These are phyloP conservation scores for Aurelia coerulea DNA, from an alignment of 30 jellyfish, hydroid and myxozoan species.

Conservation along the genomic window DNA sequence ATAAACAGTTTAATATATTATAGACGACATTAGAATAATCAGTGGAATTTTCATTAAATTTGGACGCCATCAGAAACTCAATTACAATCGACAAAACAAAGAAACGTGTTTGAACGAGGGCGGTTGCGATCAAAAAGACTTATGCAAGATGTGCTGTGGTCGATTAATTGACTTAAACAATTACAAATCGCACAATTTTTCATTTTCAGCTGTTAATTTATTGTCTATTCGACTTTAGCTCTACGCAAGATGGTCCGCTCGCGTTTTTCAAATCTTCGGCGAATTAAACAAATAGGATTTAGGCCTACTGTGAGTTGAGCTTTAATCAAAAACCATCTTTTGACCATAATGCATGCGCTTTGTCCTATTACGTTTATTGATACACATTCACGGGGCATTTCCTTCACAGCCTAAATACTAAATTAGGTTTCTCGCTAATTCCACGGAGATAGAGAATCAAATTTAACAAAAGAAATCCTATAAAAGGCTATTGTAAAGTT, in stretches of 20 bases:
- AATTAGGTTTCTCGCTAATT: not conserved
- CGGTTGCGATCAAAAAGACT: slow-evolving; percentile 47
- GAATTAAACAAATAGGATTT: slow-evolving; percentile 57
- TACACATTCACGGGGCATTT: slow-evolving; percentile 51
- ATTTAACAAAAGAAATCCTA: slow-evolving; percentile 24
- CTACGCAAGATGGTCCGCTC: slow-evolving; percentile 40
- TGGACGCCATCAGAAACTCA: slow-evolving; percentile 10
- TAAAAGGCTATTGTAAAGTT: slow-evolving; percentile 4
- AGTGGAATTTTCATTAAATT: not conserved
- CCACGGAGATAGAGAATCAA: slow-evolving; percentile 18
- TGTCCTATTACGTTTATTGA: slow-evolving; percentile 24
- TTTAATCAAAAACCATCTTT: slow-evolving; percentile 57
- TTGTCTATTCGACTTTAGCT: slow-evolving; percentile 8
- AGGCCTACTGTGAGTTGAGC: slow-evolving; percentile 52
- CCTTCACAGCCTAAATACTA: slow-evolving; percentile 25
- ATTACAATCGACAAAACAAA: slow-evolving; percentile 4
- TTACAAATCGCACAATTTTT: slow-evolving; percentile 24
- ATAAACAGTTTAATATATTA: not conserved
- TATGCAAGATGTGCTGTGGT: slow-evolving; percentile 29
- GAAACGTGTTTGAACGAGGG: slow-evolving; percentile 5
- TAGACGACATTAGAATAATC: not conserved
- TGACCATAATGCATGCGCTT: slow-evolving; percentile 59
- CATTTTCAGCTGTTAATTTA: slow-evolving; percentile 10
- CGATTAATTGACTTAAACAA: slow-evolving; percentile 26
- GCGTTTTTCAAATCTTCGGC: slow-evolving; percentile 35